Percentiles rank a stretch among this genome's conserved stretches.
Conservation (phyloP, 2,888 invertebrate species). For the Phania funesta region DNA sequence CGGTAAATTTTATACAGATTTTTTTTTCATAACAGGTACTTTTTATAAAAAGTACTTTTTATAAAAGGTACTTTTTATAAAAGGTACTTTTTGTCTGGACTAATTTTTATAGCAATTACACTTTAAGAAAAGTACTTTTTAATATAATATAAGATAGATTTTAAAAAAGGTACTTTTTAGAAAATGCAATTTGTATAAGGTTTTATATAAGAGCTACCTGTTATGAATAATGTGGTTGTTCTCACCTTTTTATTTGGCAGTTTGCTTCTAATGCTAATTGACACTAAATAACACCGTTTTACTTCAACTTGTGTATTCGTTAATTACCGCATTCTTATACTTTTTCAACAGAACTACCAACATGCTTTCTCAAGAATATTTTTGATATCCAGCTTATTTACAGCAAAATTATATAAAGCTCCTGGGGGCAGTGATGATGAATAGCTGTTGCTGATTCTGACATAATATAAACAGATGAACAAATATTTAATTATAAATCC, state of each 20-base stretch:
- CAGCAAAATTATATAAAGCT: background rate
- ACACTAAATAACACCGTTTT: too few relatives aligned
- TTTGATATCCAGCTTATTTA: background rate
- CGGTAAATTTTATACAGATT: too few relatives aligned
- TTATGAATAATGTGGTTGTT: too few relatives aligned
- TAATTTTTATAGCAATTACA: background rate
- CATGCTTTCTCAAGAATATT: background rate
- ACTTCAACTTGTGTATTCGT: too few relatives aligned
- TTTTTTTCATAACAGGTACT: background rate
- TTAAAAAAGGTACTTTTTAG: background rate
- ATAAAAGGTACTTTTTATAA: background rate
- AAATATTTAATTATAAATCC: constrained; percentile 31
- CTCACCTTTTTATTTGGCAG: too few relatives aligned
- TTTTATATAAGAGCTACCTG: too few relatives aligned
- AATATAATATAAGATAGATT: background rate
- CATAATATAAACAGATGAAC: background rate
- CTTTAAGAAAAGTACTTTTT: background rate
- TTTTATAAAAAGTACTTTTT: background rate
- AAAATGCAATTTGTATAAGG: too few relatives aligned
- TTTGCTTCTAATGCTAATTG: too few relatives aligned
- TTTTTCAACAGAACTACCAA: background rate
- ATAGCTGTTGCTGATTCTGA: background rate
- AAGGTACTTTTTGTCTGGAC: background rate
- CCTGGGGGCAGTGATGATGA: background rate
- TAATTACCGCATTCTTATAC: too few relatives aligned